Evolutionary conservation across 2,113 vertebrate species (phyloP).

Genomic region (Macaca fascicularis): T2T-MFA8v1.1 NC_088388.1:23107001-23107500

Average conservation of each 20-base stretch:
- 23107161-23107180: neutral
- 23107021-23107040: neutral
- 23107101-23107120: neutral
- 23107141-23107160: neutral
- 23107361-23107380: neutral
- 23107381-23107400: no score
- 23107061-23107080: neutral
- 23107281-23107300: neutral
- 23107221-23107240: neutral
- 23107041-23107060: neutral
- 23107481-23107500: no score
- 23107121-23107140: neutral
- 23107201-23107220: neutral
- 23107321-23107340: neutral
- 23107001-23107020: neutral
- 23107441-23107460: no score
- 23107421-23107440: no score
- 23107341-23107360: neutral
- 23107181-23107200: neutral
- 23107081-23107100: neutral
- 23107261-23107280: neutral
- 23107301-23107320: neutral
- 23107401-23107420: no score
- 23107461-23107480: no score
- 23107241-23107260: neutral